Percentiles rank a stretch among this genome's conserved stretches.
Evolutionary conservation across 2,888 invertebrate genomes (phyloP).

Genomic region (Parasteatoda lunata): DNA sequence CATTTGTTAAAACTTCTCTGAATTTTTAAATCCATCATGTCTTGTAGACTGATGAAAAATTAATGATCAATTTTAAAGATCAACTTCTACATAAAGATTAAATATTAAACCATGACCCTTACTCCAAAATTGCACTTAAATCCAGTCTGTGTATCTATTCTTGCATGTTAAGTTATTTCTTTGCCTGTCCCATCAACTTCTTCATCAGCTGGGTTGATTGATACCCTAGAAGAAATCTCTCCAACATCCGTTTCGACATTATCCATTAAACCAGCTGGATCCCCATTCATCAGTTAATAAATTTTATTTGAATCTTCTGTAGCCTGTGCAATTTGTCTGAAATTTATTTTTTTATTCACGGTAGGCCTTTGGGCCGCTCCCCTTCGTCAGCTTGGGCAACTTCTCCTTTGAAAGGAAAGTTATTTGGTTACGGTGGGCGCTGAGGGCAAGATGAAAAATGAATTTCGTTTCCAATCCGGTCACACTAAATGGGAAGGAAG

Average conservation of each 20-base stretch:
- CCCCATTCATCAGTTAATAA: constrained; percentile 33
- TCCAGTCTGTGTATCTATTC: no score
- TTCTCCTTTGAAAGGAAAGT: neutral
- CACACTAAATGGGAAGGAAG: neutral
- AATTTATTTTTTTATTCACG: neutral
- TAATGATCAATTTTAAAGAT: no score
- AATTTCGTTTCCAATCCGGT: neutral
- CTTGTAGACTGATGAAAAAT: no score
- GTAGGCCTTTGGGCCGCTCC: neutral
- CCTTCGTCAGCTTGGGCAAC: no score
- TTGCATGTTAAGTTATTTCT: no score
- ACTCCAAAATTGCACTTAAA: no score
- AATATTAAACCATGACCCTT: no score
- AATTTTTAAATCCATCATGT: no score
- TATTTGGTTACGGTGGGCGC: constrained; percentile 27
- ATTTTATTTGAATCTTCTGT: constrained; percentile 11
- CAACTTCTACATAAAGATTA: no score
- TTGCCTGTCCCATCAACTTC: no score
- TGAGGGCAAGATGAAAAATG: neutral
- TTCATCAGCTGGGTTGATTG: no score
- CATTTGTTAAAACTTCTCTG: no score
- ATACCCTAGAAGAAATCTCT: constrained; percentile 6
- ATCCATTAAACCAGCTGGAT: constrained; percentile 27
- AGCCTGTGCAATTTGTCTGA: constrained; percentile 27
- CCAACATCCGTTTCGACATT: constrained; percentile 23